Conservation (phyloP, 2,113 vertebrate species). For the Mixornis gularis region DNA sequence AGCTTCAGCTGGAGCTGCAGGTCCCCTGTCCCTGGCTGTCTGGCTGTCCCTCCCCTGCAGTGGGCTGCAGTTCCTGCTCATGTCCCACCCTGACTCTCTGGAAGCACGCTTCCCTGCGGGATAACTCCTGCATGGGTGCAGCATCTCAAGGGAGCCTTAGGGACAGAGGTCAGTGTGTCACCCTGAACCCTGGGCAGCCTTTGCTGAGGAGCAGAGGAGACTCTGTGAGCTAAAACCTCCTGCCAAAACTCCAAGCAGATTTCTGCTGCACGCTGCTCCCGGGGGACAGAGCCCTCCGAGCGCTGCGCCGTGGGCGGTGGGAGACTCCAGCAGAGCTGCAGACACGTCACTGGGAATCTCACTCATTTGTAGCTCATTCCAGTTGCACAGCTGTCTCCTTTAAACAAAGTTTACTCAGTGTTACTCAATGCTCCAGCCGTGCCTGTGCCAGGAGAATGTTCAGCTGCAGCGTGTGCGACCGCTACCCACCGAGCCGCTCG, state of each 20-base stretch:
- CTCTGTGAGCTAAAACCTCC: not conserved
- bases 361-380: conserved; percentile 28
- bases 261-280: not conserved
- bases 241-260: not conserved
- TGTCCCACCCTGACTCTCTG: not conserved
- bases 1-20: not conserved
- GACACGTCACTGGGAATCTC: conserved; percentile 28
- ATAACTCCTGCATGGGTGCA: not conserved
- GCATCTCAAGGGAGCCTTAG: not conserved
- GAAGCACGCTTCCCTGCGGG: not conserved
- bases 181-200: not conserved
- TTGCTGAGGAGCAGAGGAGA: not conserved
- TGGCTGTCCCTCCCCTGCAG: not conserved
- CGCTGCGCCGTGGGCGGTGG: not conserved
- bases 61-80: not conserved
- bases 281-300: not conserved
- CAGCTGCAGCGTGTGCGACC: not conserved
- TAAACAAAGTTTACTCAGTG: conserved; percentile 23
- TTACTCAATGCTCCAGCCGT: not conserved
- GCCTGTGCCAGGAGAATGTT: conserved; percentile 4
- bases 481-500: not conserved
- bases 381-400: conserved; percentile 57
- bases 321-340: conserved; percentile 11
- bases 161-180: fast-evolving
- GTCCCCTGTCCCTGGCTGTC: not conserved